Evolutionary conservation across 2,113 vertebrate species (phyloP), one percentile per base, ranked within the genome.

Genomic region (Tichodroma muraria): DNA sequence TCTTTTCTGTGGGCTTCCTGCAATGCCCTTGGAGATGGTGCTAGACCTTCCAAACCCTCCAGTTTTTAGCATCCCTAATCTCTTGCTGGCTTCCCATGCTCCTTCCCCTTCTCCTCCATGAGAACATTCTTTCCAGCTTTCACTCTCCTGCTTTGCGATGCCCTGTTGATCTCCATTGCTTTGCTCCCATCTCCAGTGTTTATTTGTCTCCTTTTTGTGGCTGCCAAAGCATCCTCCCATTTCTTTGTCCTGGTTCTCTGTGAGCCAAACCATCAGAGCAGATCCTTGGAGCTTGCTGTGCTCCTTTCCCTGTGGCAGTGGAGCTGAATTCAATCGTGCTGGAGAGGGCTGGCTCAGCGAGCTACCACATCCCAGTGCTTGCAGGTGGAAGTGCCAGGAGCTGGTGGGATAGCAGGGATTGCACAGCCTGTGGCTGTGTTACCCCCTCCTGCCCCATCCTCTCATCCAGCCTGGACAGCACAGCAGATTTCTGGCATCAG

Each of bases 261-360:
- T 8, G 56, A 52, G 57, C 21, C 38, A 30, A 52, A 40, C 44
- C 31, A 3, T 27, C 3, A 2, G 70, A 75, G 90, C 92, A 71
- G 80, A 25, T 56, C n/a, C 56, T 63, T 2, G 0, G 60, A 75
- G 44, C 80, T 17, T 19, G 56, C 49, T 0, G 0, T 42, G 65
- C 80, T 90, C 17, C 1, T 83, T 59, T 86, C 50, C 53, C 72
- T 1, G 16, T 33, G 61, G 18, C 35, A 13, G 23, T 6, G 24
- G 77, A 87, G 80, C 70, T 49, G 80, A 49, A 76, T 92, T 79
- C 57, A 10, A 61, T 40, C 4, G 23, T 33, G 47, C 27, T 28
- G 65, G 49, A 28, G 57, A 72, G 52, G 52, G 15, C 35, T 8
- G 14, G 49, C 78, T 83, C 45, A 30, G 45, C 0, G 3, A 63